Conservation (phyloP, 2,888 invertebrate species). For the Caenorhabditis plicata region DNA sequence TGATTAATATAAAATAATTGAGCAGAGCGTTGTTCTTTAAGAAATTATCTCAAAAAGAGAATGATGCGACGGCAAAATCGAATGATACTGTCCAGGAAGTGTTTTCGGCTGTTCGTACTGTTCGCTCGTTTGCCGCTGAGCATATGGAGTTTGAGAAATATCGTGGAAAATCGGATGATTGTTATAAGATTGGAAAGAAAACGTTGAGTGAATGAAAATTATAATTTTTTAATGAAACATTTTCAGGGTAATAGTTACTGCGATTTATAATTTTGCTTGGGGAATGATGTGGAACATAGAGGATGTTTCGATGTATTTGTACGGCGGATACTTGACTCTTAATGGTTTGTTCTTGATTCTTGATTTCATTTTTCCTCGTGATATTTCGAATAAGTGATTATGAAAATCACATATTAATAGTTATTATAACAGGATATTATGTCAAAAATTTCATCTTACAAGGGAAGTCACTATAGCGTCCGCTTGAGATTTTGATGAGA, state of each 20-base stretch:
- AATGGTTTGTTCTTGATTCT: too few relatives aligned
- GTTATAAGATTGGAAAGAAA: slow-evolving; percentile 30
- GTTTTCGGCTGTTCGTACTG: slow-evolving; percentile 24
- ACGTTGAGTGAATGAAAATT: background rate
- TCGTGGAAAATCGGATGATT: slow-evolving; percentile 13
- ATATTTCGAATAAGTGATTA: too few relatives aligned
- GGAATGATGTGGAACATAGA: slow-evolving; percentile 25
- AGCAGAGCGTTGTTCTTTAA: too few relatives aligned
- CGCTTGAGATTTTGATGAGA: too few relatives aligned
- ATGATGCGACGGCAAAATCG: slow-evolving; percentile 22
- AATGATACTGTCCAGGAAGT: slow-evolving; percentile 32
- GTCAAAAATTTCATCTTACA: too few relatives aligned
- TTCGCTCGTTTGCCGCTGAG: slow-evolving; percentile 25
- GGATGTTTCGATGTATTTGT: slow-evolving; percentile 22
- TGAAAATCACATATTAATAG: too few relatives aligned
- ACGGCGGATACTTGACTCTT: slow-evolving; percentile 27
- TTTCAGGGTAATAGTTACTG: slow-evolving; percentile 13
- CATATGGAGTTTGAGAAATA: slow-evolving; percentile 15
- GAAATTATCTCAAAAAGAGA: slow-evolving; percentile 22
- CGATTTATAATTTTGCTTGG: slow-evolving; percentile 22
- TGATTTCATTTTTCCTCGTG: too few relatives aligned
- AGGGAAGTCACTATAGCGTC: too few relatives aligned
- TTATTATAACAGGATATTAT: too few relatives aligned
- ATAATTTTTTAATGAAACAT: background rate
- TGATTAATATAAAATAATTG: too few relatives aligned